Evolutionary conservation across 2,888 invertebrate genomes (phyloP), one percentile per base, ranked within the genome.

Genomic region (Cordilura impudica): DNA sequence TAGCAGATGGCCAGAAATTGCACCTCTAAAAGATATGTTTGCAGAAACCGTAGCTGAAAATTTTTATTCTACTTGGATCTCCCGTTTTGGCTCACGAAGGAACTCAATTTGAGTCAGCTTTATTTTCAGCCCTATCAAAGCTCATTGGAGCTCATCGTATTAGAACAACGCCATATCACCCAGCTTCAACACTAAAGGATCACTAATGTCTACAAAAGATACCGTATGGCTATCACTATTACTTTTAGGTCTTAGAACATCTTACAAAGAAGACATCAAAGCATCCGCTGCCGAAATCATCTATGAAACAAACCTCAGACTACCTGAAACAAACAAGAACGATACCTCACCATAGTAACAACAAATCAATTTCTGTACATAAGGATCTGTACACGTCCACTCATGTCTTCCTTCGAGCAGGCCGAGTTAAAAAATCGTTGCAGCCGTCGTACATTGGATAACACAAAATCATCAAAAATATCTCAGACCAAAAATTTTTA

Each of bases 81-180:
- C 31, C 8, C 29, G 54, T 14, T 56, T 31, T 35, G 54, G 31
- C 16, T 26, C 31, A 10, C 54, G 35, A 47, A 4, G 73, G 49
- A 6, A 7, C 35, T 12, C 63, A 54, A 29, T 78, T 81, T 31
- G 73, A 78, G 43, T 66, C 69, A 10, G 45, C 61, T 0, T 7
- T 78, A 8, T 78, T 78, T 21, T 60, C 8, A 43, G 78, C 51
- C 19, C 61, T 81, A 8, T 56, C 51, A 8, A 45, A 21, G 2
- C 23, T 69, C 21, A 16, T 73, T 14, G 81, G 81, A 7, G 61
- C 61, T 2, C 66, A 65, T 45, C 51, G 51, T 19, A 61, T 67
- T 5, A 58, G 43, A n/a, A 80, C 78, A 16, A 73, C 71, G 1
- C 75, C 75, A 6, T 82, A 81, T 31, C 75, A 78, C 21, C 73